Evolutionary conservation across 35 echinoderm and acorn worm genomes (phyloP).

Genomic region (Heliocidaris erythrogramma): DNA sequence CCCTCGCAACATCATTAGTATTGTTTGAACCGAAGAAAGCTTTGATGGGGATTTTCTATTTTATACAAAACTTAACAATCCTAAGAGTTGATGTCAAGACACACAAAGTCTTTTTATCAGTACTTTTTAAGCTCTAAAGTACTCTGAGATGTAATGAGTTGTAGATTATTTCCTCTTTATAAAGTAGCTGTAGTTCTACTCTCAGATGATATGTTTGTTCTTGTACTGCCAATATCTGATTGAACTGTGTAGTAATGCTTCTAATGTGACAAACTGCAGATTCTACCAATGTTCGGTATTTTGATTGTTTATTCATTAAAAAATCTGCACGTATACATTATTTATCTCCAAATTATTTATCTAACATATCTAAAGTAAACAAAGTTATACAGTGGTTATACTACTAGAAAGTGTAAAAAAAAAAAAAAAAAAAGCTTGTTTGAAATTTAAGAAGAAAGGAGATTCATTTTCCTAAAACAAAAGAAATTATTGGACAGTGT

Average conservation of each 20-base stretch:
- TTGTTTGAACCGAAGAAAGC: too few species aligned
- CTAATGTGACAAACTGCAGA: too few species aligned
- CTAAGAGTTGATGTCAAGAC: background rate
- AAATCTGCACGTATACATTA: background rate
- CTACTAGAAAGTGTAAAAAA: background rate
- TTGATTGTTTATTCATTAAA: background rate
- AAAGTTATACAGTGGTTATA: background rate
- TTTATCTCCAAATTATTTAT: conserved; percentile 7
- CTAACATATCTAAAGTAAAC: background rate
- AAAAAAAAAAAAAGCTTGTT: background rate
- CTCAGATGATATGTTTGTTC: too few species aligned
- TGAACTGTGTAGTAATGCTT: too few species aligned
- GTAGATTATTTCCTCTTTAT: background rate
- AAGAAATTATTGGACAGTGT: background rate
- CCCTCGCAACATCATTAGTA: too few species aligned
- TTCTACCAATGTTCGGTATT: too few species aligned
- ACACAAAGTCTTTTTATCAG: background rate
- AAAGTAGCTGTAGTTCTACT: background rate
- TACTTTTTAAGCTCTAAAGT: background rate
- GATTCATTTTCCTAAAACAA: background rate
- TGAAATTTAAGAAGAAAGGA: background rate
- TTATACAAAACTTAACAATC: background rate
- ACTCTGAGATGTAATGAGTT: background rate
- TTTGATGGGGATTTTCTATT: background rate
- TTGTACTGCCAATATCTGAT: too few species aligned